Conservation (phyloP, 2,888 invertebrate genomes). For the Dicyrtoma fusca region DNA sequence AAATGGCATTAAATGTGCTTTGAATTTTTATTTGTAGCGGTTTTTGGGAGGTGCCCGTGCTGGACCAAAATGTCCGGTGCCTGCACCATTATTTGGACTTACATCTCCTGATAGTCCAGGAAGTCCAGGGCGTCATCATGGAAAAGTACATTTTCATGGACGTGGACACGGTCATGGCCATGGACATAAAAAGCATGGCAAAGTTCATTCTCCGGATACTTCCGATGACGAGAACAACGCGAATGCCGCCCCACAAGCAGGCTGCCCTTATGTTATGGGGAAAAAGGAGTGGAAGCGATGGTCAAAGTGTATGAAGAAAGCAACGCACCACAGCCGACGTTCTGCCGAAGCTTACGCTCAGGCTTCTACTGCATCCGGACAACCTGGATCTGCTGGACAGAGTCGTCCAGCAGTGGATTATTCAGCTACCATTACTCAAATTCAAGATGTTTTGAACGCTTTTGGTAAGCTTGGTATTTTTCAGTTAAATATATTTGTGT, state of each 20-base stretch:
- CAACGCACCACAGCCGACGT: constrained; percentile 44
- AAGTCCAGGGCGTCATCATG: constrained; percentile 4
- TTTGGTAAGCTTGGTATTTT: constrained; percentile 44
- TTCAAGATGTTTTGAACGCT: constrained; percentile 53
- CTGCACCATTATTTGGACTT: constrained; percentile 4
- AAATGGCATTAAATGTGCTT: too few species aligned
- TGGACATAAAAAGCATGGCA: constrained; percentile 20
- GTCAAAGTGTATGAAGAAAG: constrained; percentile 51
- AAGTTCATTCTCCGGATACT: constrained; percentile 24
- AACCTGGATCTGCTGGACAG: constrained; percentile 13
- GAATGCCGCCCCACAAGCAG: constrained; percentile 13
- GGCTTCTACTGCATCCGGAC: constrained; percentile 29
- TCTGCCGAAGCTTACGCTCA: constrained; percentile 51
- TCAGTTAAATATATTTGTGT: neutral
- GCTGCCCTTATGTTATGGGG: constrained; percentile 51
- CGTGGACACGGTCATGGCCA: constrained; percentile 34
- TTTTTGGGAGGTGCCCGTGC: neutral
- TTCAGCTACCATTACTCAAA: constrained; percentile 48
- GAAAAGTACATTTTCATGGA: constrained; percentile 29
- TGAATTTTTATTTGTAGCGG: constrained; percentile 5
- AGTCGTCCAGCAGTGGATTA: constrained; percentile 44
- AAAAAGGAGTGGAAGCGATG: constrained; percentile 50
- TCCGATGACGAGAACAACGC: constrained; percentile 11
- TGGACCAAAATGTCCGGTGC: neutral
- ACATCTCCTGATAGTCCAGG: constrained; percentile 19